Evolutionary conservation across 2,113 vertebrate genomes (phyloP).

Genomic region (Nyctereutes procyonoides): DNA sequence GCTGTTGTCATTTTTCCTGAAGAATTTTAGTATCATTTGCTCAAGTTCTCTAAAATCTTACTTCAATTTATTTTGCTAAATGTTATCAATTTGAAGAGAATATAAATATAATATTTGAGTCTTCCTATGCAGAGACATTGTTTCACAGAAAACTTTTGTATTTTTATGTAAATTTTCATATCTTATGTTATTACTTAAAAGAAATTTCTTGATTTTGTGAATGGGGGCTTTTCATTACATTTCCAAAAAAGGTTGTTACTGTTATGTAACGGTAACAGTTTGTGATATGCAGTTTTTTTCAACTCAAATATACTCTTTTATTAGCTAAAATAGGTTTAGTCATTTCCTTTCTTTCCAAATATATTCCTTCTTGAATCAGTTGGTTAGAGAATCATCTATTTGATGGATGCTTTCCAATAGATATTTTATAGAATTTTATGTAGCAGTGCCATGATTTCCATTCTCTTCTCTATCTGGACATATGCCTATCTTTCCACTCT

Average conservation of each 20-base stretch:
- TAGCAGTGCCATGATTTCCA: neutral
- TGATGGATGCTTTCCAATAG: neutral
- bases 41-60: neutral
- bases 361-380: neutral
- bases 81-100: neutral
- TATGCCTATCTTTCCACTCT: accelerated
- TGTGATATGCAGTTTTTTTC: neutral
- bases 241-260: neutral
- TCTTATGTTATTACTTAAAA: neutral
- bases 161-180: neutral
- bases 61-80: neutral
- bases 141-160: neutral
- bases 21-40: neutral
- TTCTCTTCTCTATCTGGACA: neutral
- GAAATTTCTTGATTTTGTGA: neutral
- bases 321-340: neutral
- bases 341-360: neutral
- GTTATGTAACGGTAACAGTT: too few species aligned
- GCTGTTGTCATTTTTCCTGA: neutral
- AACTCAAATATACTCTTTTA: neutral
- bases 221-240: neutral
- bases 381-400: neutral
- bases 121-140: neutral
- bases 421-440: neutral
- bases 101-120: neutral